phyloP scores from a whole-genome alignment of 1,140 invertebrate genomes.

The Penaeus chinensis region DNA sequence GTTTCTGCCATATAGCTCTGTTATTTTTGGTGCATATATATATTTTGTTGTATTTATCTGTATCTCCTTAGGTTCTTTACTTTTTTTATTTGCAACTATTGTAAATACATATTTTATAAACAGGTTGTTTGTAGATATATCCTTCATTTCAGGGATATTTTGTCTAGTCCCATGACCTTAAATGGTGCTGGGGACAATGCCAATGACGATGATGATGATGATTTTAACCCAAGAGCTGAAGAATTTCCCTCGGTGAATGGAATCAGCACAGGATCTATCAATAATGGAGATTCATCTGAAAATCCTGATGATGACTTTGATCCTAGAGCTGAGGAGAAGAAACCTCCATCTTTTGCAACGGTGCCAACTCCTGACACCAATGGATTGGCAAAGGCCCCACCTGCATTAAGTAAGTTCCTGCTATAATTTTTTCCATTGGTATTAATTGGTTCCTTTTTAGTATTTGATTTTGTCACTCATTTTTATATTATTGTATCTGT shows the following conservation, averaged over 20 bases:
- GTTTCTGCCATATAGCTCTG: no score
- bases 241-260: slow-evolving; percentile 22
- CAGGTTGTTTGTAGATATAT: background rate
- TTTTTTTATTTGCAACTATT: background rate
- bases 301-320: slow-evolving; percentile 80
- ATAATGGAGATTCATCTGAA: slow-evolving; percentile 75
- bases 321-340: slow-evolving; percentile 58
- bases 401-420: slow-evolving; percentile 42
- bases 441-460: background rate
- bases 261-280: slow-evolving; percentile 22
- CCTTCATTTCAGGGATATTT: slow-evolving; percentile 34
- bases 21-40: no score
- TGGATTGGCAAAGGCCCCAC: slow-evolving; percentile 40
- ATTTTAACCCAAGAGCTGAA: slow-evolving; percentile 62
- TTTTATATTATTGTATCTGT: background rate
- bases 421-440: background rate
- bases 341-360: slow-evolving; percentile 33
- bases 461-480: background rate
- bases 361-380: slow-evolving; percentile 34
- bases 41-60: no score
- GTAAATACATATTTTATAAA: background rate
- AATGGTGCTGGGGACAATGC: slow-evolving; percentile 19
- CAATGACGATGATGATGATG: slow-evolving; percentile 49
- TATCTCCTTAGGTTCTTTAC: no score
- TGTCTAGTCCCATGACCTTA: slow-evolving; percentile 24